These are phyloP conservation scores for Percina caprodes DNA, from an alignment of 2,113 vertebrate genomes.

Conservation along the genomic window DNA sequence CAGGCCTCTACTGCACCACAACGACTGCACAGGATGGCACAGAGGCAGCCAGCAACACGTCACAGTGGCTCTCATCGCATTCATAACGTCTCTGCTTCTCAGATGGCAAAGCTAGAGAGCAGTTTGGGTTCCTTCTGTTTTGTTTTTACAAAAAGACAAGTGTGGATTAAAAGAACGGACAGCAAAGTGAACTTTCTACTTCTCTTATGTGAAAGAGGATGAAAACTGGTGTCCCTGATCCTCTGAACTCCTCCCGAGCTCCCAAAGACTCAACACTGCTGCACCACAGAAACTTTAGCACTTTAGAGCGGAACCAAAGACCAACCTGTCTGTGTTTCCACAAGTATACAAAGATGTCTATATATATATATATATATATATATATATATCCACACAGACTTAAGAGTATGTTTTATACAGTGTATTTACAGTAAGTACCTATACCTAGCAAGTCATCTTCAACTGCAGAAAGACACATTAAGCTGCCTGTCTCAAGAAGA, in stretches of 20 bases:
- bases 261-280: slow-evolving; percentile 85
- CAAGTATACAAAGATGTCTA: slow-evolving; percentile 43
- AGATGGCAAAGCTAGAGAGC: slow-evolving; percentile 81
- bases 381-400: slow-evolving; percentile 52
- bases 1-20: slow-evolving; percentile 57
- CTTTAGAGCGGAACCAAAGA: slow-evolving; percentile 84
- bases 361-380: too few species aligned
- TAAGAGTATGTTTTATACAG: slow-evolving; percentile 46
- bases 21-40: slow-evolving; percentile 47
- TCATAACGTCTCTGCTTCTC: slow-evolving; percentile 56
- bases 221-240: slow-evolving; percentile 76
- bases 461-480: slow-evolving; percentile 21
- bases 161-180: slow-evolving; percentile 71
- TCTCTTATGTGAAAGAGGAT: slow-evolving; percentile 44
- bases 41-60: background rate
- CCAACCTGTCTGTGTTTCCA: slow-evolving; percentile 23
- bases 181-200: slow-evolving; percentile 79
- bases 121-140: too few species aligned
- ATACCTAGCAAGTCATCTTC: slow-evolving; percentile 26
- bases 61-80: slow-evolving; percentile 34
- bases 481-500: slow-evolving; percentile 14
- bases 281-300: slow-evolving; percentile 89
- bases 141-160: slow-evolving; percentile 37
- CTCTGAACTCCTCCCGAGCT: slow-evolving; percentile 84
- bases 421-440: slow-evolving; percentile 20